Base-by-base conservation (phyloP, 2,113 vertebrate species). In the Microcebus jonahi region DNA sequence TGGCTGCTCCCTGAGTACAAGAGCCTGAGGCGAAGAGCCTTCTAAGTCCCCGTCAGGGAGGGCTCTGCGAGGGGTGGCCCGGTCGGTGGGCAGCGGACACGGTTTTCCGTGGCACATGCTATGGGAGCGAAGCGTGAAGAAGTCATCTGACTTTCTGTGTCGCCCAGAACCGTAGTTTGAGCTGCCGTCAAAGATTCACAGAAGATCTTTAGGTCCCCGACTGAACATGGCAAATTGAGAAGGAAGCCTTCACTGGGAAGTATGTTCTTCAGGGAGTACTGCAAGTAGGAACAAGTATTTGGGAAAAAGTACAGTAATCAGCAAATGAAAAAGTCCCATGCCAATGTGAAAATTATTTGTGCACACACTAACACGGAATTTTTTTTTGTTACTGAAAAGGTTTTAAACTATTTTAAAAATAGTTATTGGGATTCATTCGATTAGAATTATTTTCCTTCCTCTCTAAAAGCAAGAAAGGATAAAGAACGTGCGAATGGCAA, bases 221-320 rank as follows among this genome's bases (percentile, higher is more conserved):
- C 8, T 71, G 14, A 59, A 92, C 86, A 63, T 6, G 34, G 45
- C 6, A 87, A 86, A 63, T 50, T 48, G 68, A 36, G 45, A 68
- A 67, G n/a, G 63, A 85, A 76, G 42, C 12, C 1, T n/a, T 45
- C 31, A 91, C 67, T 20, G 15, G 48, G 59, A 92, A 89, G 50
- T 36, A 63, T 61, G n/a, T 96, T 87, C 18, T n/a, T 39, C 21
- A 39, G 45, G 29, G 53, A 76, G 6, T 0, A 14, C 15, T 61
- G 31, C 89, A 88, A 71, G 10, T 39, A 88, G 53, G 45, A 96
- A 29, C 14, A 95, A 87, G 27, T 48, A 17, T 91, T 95, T 76
- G 63, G 63, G 36, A 36, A 71, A 36, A 25, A 45, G 20, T 85
- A 31, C 0, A 9, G 65, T 48, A 77, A 73, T 27, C 34, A 63